Conservation (phyloP, 2,888 invertebrate genomes). For the Nesidiocoris tenuis region DNA sequence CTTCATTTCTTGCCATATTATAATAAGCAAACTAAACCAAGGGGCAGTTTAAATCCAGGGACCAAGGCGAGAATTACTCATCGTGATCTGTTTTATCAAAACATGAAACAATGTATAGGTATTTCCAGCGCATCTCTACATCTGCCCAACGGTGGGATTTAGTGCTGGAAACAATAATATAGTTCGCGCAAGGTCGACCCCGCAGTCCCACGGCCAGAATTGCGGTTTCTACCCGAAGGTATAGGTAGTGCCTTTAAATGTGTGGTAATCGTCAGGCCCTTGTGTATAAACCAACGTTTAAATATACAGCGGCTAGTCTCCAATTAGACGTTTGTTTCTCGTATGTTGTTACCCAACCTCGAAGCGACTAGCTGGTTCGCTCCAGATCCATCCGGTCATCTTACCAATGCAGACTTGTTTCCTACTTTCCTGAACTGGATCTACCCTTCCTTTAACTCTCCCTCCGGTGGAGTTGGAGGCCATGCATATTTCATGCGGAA, state of each 20-base stretch:
- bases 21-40: too few species aligned
- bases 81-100: too few species aligned
- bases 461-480: conserved; percentile 13
- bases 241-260: conserved; percentile 10
- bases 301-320: conserved; percentile 28
- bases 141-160: too few species aligned
- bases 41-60: too few species aligned
- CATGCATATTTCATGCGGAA: conserved; percentile 34
- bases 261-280: conserved; percentile 29
- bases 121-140: too few species aligned
- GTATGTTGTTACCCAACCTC: not conserved
- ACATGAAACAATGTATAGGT: too few species aligned
- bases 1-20: too few species aligned
- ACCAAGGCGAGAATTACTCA: too few species aligned
- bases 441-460: conserved; percentile 5
- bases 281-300: conserved; percentile 27
- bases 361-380: not conserved
- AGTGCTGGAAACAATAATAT: too few species aligned
- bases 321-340: conserved; percentile 33
- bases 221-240: too few species aligned
- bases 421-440: conserved; percentile 8
- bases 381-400: not conserved
- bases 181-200: too few species aligned
- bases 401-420: conserved; percentile 13
- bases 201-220: too few species aligned